phyloP scores from a whole-genome alignment of 2,888 invertebrate species.

The Cerceris ruficornis region DNA sequence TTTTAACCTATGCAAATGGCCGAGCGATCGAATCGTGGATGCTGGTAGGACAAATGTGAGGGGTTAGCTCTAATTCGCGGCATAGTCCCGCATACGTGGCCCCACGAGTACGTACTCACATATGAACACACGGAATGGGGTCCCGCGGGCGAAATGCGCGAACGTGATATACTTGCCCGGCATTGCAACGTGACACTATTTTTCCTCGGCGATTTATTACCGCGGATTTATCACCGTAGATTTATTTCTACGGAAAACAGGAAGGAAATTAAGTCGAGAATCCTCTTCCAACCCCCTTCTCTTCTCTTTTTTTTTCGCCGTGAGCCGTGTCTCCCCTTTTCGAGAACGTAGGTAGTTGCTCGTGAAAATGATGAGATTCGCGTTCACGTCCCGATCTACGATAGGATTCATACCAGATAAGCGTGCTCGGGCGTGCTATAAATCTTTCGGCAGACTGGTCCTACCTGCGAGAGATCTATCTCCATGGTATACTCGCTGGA shows the following conservation, averaged over 20 bases:
- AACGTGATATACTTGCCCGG: conserved; percentile 45
- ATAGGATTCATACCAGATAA: conserved; percentile 15
- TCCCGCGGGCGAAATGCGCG: conserved; percentile 22
- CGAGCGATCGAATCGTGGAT: conserved; percentile 30
- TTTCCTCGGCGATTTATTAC: conserved; percentile 53
- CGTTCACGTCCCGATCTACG: conserved; percentile 1
- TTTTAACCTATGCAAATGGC: conserved; percentile 31
- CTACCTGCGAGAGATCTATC: conserved; percentile 19
- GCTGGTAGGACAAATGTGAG: too few relatives aligned
- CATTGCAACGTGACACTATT: conserved; percentile 46
- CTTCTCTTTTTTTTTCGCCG: background rate
- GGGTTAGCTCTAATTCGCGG: conserved; percentile 12
- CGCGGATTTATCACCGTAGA: conserved; percentile 52
- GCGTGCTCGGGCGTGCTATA: conserved; percentile 20
- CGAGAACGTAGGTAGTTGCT: background rate
- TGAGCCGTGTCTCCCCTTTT: too few relatives aligned
- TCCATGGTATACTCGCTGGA: background rate
- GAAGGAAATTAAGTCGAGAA: conserved; percentile 56
- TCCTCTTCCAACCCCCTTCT: background rate
- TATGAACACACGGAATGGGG: conserved; percentile 33
- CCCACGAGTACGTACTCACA: conserved; percentile 9
- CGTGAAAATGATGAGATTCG: conserved; percentile 13
- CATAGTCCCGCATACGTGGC: background rate
- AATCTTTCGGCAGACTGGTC: conserved; percentile 28
- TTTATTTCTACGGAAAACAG: conserved; percentile 49